Conservation (phyloP, 1,140 invertebrate species). For the Scaptodrosophila lebanonensis region DNA sequence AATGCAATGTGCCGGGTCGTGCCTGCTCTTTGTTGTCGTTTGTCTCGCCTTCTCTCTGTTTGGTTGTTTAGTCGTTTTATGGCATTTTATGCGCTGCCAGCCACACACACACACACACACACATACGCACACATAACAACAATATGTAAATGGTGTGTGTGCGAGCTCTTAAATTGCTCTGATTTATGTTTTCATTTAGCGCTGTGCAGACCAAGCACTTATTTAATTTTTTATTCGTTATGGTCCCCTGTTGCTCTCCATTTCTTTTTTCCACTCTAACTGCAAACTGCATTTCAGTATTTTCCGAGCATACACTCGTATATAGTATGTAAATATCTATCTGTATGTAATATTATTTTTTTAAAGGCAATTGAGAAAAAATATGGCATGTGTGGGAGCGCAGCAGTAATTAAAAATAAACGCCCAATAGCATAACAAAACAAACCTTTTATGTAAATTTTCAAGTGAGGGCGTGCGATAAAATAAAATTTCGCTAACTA, state of each 20-base stretch:
- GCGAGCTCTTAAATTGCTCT: conserved; percentile 8
- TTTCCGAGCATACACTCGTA: too few relatives aligned
- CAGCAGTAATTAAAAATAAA: conserved; percentile 57
- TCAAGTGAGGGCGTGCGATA: conserved; percentile 20
- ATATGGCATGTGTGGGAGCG: conserved; percentile 28
- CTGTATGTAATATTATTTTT: too few relatives aligned
- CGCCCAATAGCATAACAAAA: conserved; percentile 34
- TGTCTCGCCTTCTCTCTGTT: too few relatives aligned
- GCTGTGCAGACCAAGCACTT: conserved; percentile 1
- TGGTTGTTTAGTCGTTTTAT: too few relatives aligned
- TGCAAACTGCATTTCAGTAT: too few relatives aligned
- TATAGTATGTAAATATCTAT: too few relatives aligned
- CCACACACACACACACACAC: too few relatives aligned
- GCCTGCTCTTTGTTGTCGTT: too few relatives aligned
- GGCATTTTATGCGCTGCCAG: too few relatives aligned
- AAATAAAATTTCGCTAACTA: neutral
- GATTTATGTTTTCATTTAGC: conserved; percentile 30
- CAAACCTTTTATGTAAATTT: conserved; percentile 19
- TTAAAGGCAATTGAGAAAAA: too few relatives aligned
- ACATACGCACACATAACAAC: too few relatives aligned
- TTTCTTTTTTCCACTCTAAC: conserved; percentile 8
- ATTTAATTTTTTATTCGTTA: conserved; percentile 8
- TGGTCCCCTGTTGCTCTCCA: conserved; percentile 10
- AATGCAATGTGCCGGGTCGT: too few relatives aligned
- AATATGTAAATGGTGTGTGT: neutral